Evolutionary conservation across 2,888 invertebrate species (phyloP).

Genomic region (Toxonevra muliebris): DNA sequence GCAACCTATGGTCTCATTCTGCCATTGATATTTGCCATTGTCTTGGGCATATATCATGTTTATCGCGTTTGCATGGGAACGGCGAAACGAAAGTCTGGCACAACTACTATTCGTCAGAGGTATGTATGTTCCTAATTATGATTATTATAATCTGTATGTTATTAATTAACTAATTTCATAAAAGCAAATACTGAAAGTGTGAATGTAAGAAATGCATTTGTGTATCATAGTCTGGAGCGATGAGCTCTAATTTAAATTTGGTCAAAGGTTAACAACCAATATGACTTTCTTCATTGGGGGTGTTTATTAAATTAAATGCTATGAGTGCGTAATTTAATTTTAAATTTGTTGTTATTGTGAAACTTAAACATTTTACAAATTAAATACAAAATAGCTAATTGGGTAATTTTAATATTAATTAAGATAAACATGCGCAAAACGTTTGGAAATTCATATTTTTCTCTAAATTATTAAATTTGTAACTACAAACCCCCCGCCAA

Average conservation of each 20-base stretch:
- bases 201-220: too few species aligned
- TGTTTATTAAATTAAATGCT: constrained; percentile 7
- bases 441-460: not conserved
- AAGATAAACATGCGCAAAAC: not conserved
- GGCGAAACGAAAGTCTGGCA: constrained; percentile 64
- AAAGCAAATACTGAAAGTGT: too few species aligned
- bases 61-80: constrained; percentile 74
- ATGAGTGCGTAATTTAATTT: too few species aligned
- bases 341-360: not conserved
- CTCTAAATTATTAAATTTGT: not conserved
- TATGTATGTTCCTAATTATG: constrained; percentile 38
- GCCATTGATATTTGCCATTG: constrained; percentile 71
- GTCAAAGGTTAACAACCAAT: constrained; percentile 30
- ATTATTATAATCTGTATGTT: not conserved
- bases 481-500: too few species aligned
- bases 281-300: too few species aligned
- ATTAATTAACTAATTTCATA: constrained; percentile 25
- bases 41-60: constrained; percentile 75
- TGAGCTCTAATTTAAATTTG: constrained; percentile 20
- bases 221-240: constrained; percentile 11
- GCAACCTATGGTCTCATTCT: constrained; percentile 75
- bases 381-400: not conserved
- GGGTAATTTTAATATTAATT: not conserved
- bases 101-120: constrained; percentile 63
- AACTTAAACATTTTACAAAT: not conserved